These are phyloP conservation scores for Drosophila sulfurigaster DNA, from an alignment of 1,140 invertebrate genomes.

Conservation along the genomic window DNA sequence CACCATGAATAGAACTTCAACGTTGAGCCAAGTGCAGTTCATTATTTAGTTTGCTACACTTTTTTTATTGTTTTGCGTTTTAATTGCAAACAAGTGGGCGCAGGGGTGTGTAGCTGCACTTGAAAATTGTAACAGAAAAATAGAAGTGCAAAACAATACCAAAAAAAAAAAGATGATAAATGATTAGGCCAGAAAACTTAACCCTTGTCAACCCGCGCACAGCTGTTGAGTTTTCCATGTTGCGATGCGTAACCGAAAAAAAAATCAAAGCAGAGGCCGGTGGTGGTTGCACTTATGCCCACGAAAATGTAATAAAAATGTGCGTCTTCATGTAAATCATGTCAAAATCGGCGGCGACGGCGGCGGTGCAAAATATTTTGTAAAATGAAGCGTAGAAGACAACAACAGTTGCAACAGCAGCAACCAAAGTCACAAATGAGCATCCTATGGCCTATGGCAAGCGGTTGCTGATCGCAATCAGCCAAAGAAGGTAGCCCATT, in stretches of 20 bases:
- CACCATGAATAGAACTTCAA: neutral
- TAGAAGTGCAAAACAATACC: neutral
- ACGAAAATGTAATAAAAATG: constrained; percentile 83
- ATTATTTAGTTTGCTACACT: constrained; percentile 20
- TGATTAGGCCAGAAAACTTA: constrained; percentile 59
- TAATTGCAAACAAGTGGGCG: constrained; percentile 71
- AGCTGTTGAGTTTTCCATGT: constrained; percentile 73
- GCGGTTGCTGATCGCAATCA: constrained; percentile 73
- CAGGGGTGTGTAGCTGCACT: constrained; percentile 47
- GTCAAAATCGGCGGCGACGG: constrained; percentile 61
- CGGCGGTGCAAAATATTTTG: constrained; percentile 73
- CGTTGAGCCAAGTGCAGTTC: neutral
- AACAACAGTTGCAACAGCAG: constrained; percentile 20
- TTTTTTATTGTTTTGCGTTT: constrained; percentile 71
- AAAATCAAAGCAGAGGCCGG: constrained; percentile 70
- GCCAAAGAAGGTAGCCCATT: constrained; percentile 54
- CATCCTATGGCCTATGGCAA: constrained; percentile 52
- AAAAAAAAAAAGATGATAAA: constrained; percentile 65
- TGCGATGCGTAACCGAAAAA: constrained; percentile 59
- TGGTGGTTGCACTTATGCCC: constrained; percentile 69
- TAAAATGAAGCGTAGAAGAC: constrained; percentile 42
- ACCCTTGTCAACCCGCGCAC: constrained; percentile 69
- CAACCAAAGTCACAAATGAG: constrained; percentile 62
- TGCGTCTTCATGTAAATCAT: constrained; percentile 83
- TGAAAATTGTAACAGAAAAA: constrained; percentile 78